These are phyloP conservation scores for Ornithorhynchus anatinus DNA, from an alignment of 2,113 vertebrate species.

Conservation along the genomic window DNA sequence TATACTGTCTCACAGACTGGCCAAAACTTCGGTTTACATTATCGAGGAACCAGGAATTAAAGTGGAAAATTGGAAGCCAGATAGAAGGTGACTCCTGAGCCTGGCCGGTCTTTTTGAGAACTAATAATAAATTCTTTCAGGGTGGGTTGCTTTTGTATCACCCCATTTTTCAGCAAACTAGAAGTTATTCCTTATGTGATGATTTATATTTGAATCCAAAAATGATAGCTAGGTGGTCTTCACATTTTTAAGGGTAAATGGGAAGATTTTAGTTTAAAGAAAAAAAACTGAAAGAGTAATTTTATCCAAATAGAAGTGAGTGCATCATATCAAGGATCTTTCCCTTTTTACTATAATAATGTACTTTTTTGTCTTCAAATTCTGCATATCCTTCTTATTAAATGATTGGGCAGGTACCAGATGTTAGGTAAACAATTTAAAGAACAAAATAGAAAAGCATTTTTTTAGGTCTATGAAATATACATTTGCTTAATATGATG, in stretches of 20 bases:
- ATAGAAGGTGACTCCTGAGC: no score
- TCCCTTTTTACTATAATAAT: not conserved
- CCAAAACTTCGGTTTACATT: no score
- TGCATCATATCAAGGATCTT: not conserved
- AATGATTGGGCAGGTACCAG: conserved; percentile 4
- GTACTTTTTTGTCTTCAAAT: not conserved
- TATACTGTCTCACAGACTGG: no score
- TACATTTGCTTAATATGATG: conserved; percentile 20
- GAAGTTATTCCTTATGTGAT: no score
- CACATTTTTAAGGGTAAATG: not conserved
- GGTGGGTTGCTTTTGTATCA: no score
- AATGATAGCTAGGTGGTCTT: no score
- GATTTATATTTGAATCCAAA: no score
- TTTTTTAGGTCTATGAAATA: conserved; percentile 5
- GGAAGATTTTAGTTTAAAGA: not conserved
- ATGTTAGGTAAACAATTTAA: not conserved
- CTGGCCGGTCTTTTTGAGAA: no score
- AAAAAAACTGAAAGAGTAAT: not conserved
- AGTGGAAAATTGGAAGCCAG: no score
- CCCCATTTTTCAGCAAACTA: no score
- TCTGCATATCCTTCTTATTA: not conserved
- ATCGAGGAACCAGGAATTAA: no score
- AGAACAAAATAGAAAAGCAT: conserved; percentile 7
- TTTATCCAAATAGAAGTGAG: not conserved
- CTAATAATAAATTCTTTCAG: no score